These are phyloP conservation scores for Dallia pectoralis DNA, from an alignment of 2,797 vertebrate genomes.

Conservation along the genomic window DNA sequence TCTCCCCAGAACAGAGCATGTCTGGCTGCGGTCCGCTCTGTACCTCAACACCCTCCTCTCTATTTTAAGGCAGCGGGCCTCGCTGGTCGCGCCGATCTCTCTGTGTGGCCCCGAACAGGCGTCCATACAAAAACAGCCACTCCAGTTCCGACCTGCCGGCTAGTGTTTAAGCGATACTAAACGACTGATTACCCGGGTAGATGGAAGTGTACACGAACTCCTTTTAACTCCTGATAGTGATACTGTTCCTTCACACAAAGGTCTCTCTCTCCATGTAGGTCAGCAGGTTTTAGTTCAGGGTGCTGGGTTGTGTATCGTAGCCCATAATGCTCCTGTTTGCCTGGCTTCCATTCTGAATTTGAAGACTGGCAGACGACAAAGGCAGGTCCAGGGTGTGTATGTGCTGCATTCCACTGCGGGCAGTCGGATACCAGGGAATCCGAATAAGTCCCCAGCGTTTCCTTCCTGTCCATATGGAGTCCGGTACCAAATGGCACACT, in stretches of 20 bases:
- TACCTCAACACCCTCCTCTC: slow-evolving; percentile 54
- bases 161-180: slow-evolving; percentile 53
- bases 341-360: slow-evolving; percentile 16
- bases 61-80: slow-evolving; percentile 66
- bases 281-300: slow-evolving; percentile 24
- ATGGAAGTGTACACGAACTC: slow-evolving; percentile 26
- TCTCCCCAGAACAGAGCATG: slow-evolving; percentile 38
- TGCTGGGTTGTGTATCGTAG: neutral
- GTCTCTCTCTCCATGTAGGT: slow-evolving; percentile 39
- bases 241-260: neutral
- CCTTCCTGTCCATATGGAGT: slow-evolving; percentile 56
- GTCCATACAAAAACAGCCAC: neutral
- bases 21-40: slow-evolving; percentile 51
- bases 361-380: neutral
- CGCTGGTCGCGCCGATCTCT: slow-evolving; percentile 50
- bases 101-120: slow-evolving; percentile 48
- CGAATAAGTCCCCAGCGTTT: slow-evolving; percentile 41
- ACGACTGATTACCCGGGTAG: slow-evolving; percentile 41
- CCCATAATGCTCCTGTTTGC: slow-evolving; percentile 9
- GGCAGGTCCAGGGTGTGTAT: slow-evolving; percentile 25
- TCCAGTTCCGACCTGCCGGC: slow-evolving; percentile 40
- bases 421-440: slow-evolving; percentile 55
- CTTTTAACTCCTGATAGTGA: neutral
- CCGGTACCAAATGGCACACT: neutral
- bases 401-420: slow-evolving; percentile 57